Evolutionary conservation across 2,113 vertebrate genomes (phyloP).

Genomic region (Aptenodytes forsteri): DNA sequence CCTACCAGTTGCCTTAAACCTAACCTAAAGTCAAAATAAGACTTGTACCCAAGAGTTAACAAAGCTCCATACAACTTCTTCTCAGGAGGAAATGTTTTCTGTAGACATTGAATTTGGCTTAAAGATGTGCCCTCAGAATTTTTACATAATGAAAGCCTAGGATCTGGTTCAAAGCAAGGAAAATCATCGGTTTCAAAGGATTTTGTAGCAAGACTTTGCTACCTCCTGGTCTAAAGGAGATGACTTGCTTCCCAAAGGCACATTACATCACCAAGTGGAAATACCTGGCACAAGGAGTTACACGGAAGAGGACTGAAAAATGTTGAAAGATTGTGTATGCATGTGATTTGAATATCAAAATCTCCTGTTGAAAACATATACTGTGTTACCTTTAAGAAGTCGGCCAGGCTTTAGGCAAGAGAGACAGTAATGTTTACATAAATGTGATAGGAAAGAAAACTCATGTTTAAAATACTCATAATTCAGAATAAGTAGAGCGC

Average conservation of each 20-base stretch:
- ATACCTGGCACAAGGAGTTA: not conserved
- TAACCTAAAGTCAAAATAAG: not conserved
- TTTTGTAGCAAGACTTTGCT: not conserved
- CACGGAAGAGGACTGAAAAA: not conserved
- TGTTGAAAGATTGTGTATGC: not conserved
- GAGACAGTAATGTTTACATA: not conserved
- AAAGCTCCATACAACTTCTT: not conserved
- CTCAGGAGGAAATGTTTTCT: not conserved
- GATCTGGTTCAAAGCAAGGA: not conserved
- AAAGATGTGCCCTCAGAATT: not conserved
- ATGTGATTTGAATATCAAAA: not conserved
- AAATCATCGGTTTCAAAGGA: not conserved
- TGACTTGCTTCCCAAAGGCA: not conserved
- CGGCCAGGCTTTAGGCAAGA: not conserved
- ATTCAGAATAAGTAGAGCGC: conserved; percentile 35
- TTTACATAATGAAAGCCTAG: not conserved
- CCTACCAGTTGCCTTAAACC: not conserved
- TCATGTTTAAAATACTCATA: not conserved
- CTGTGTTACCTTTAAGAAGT: not conserved
- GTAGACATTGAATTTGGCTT: not conserved
- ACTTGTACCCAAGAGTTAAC: not conserved
- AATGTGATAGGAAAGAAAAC: not conserved
- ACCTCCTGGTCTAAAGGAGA: not conserved
- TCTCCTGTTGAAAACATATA: not conserved
- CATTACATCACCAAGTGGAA: not conserved